Base-by-base conservation (phyloP, 2,113 vertebrate genomes). In the Alligator sinensis region DNA sequence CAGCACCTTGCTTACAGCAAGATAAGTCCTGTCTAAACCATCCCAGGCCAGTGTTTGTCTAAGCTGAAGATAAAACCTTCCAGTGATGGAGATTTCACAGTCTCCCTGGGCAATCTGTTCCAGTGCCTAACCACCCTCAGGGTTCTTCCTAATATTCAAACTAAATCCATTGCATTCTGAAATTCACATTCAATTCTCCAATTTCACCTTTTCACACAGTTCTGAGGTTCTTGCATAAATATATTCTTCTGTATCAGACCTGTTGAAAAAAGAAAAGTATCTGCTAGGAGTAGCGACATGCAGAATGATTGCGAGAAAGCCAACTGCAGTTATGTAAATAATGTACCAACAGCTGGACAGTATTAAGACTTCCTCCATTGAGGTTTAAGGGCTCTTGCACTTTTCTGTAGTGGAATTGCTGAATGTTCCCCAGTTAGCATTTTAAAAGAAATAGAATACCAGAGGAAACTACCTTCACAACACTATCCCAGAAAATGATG, bases 331-430 rank as follows among this genome's bases (percentile, higher is more conserved):
- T 82, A 34, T 58, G 25, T 60, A 79, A 81, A 11, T 75, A 77
- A 68, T 61, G 89, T 86, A 55, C 87, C 64, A 17, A 62, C 83
- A 38, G n/a, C 59, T 96, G 80, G 79, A 74, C 60, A 88, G 85
- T 78, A 55, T 58, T 81, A 91, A 89, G 30, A 34, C 34, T 60
- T 89, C 0, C 9, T 4, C 0, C 5, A 61, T 30, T 60, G 63
- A 30, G 72, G 88, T 13, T 21, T 19, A 75, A 79, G 95, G 59
- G 18, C 27, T 59, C 77, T 18, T 88, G 18, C 30, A 89, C 79
- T 28, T 78, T 92, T 91, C 62, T 59, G 59, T 89, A 18, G 86
- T 61, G 34, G 66, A 22, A 17, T 90, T 87, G 61, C 89, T 81
- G 25, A 34, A 34, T 47, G 87, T 82, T 82, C 78, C 72, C 21